Evolutionary conservation across 1,140 invertebrate genomes (phyloP).

Genomic region (Cephus cinctus): DNA sequence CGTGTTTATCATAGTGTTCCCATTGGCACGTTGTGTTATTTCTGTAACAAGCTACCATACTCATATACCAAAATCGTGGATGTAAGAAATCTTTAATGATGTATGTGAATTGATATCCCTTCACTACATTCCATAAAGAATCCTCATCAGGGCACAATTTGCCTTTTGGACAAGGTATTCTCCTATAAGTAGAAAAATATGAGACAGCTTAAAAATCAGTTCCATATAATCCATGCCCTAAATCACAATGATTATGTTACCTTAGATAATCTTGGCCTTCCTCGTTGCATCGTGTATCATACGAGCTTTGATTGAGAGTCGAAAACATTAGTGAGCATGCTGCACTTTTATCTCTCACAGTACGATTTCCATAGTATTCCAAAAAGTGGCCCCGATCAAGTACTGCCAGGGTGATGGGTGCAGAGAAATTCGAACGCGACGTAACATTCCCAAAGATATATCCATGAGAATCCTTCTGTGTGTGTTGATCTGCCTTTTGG

Average conservation of each 20-base stretch:
- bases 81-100: slow-evolving; percentile 84
- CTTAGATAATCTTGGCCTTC: slow-evolving; percentile 82
- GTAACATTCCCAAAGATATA: slow-evolving; percentile 96
- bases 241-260: slow-evolving; percentile 22
- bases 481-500: slow-evolving; percentile 89
- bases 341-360: slow-evolving; percentile 59
- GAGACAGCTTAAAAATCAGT: slow-evolving; percentile 4
- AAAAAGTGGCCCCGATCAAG: slow-evolving; percentile 85
- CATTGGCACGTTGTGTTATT: slow-evolving; percentile 77
- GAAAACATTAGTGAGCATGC: slow-evolving; percentile 86
- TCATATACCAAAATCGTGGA: slow-evolving; percentile 95
- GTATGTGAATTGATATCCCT: slow-evolving; percentile 90
- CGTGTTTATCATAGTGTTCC: slow-evolving; percentile 67
- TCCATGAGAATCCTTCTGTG: slow-evolving; percentile 79
- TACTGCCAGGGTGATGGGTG: slow-evolving; percentile 81
- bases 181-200: slow-evolving; percentile 48
- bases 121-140: slow-evolving; percentile 78
- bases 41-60: slow-evolving; percentile 88
- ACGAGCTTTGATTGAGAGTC: slow-evolving; percentile 77
- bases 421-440: slow-evolving; percentile 63
- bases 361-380: slow-evolving; percentile 82
- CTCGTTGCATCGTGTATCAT: slow-evolving; percentile 79
- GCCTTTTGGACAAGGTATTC: slow-evolving; percentile 79
- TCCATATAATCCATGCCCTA: too few relatives aligned
- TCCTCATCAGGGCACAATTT: slow-evolving; percentile 87